phyloP scores from a whole-genome alignment of 2,888 invertebrate genomes.

The Stegophylla sp. region DNA sequence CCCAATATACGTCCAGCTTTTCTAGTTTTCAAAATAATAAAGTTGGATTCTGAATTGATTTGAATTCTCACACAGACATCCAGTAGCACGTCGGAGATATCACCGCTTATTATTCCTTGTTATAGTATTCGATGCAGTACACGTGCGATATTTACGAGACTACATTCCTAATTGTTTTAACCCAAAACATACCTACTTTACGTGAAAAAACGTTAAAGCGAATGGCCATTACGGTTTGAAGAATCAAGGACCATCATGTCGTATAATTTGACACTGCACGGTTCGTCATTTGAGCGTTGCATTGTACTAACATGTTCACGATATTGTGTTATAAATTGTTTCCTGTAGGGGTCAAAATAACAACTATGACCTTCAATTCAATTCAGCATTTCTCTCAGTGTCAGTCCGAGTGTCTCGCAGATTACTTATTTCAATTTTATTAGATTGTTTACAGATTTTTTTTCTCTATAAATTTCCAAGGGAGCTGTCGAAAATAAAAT shows the following conservation, averaged over 20 bases:
- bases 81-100: too few species aligned
- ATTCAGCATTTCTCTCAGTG: constrained; percentile 35
- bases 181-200: neutral
- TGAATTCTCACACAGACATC: too few species aligned
- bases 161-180: neutral
- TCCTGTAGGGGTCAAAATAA: constrained; percentile 56
- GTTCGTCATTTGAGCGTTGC: constrained; percentile 42
- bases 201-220: neutral
- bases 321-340: constrained; percentile 48
- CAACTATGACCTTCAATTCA: constrained; percentile 45
- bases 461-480: neutral
- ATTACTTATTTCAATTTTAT: constrained; percentile 1
- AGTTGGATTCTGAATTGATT: too few species aligned
- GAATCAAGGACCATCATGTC: constrained; percentile 43
- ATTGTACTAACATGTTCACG: constrained; percentile 11
- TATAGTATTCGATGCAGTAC: too few species aligned
- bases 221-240: constrained; percentile 6
- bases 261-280: constrained; percentile 48
- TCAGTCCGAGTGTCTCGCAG: constrained; percentile 1
- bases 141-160: neutral
- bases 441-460: neutral
- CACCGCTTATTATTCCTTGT: too few species aligned
- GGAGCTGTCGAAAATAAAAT: neutral
- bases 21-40: too few species aligned
- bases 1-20: too few species aligned